These are phyloP conservation scores for Rhagophthalmus giganteus DNA, from an alignment of 2,888 invertebrate species.

Conservation along the genomic window DNA sequence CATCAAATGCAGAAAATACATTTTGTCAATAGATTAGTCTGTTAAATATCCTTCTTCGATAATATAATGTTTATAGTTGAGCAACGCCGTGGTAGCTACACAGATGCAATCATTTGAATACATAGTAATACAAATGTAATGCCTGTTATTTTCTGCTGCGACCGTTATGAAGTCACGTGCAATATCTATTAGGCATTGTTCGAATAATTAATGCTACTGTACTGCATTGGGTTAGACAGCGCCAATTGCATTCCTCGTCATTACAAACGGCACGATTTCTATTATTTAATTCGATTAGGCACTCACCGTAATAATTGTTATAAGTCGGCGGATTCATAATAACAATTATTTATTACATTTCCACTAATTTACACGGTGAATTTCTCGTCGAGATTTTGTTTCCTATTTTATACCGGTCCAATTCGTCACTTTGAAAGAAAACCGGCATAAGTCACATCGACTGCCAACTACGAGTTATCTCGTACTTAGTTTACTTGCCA, in stretches of 20 bases:
- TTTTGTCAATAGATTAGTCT: conserved; percentile 15
- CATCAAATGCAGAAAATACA: conserved; percentile 1
- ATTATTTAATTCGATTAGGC: too few relatives aligned
- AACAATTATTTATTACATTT: too few relatives aligned
- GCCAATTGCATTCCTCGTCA: conserved; percentile 22
- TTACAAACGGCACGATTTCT: conserved; percentile 23
- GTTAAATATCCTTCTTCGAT: conserved; percentile 13
- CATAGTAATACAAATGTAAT: conserved; percentile 34
- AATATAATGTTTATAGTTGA: conserved; percentile 25
- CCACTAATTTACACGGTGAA: too few relatives aligned
- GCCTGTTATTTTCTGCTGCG: conserved; percentile 29
- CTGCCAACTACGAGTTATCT: too few relatives aligned
- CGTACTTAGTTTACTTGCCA: too few relatives aligned
- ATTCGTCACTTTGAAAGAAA: too few relatives aligned
- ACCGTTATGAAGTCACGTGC: conserved; percentile 39
- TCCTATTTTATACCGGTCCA: too few relatives aligned
- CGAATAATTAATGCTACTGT: conserved; percentile 35
- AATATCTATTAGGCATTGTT: conserved; percentile 37
- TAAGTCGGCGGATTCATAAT: too few relatives aligned
- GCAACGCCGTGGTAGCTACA: conserved; percentile 19
- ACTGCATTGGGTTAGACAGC: conserved; percentile 19
- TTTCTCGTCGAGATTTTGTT: too few relatives aligned
- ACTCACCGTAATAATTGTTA: too few relatives aligned
- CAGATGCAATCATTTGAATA: conserved; percentile 35
- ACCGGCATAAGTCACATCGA: too few relatives aligned